A percentile compares a stretch with the other conserved stretches of the same genome.
These are phyloP conservation scores for Panagrolaimus sp. DNA, from an alignment of 1,140 invertebrate genomes.

Conservation along the genomic window DNA sequence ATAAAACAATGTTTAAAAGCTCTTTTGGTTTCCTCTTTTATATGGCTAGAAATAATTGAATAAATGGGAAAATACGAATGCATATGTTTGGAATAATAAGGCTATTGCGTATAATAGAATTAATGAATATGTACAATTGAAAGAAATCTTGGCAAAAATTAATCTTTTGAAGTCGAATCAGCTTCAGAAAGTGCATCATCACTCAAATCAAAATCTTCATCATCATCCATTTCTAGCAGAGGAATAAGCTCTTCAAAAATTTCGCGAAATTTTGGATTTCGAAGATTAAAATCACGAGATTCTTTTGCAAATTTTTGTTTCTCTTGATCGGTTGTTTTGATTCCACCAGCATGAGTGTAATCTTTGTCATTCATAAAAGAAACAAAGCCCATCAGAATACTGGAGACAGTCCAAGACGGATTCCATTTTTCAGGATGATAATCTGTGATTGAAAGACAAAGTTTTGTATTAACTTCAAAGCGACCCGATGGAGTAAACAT, in stretches of 20 bases:
- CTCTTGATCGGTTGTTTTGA: slow-evolving; percentile 81
- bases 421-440: slow-evolving; percentile 97
- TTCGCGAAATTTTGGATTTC: slow-evolving; percentile 10
- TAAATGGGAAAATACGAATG: too few species aligned
- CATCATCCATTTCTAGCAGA: not conserved
- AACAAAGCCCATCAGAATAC: slow-evolving; percentile 82
- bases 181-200: not conserved
- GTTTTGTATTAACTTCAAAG: slow-evolving; percentile 72
- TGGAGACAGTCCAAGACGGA: slow-evolving; percentile 92
- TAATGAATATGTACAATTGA: too few species aligned
- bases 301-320: slow-evolving; percentile 78
- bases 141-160: too few species aligned
- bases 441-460: slow-evolving; percentile 93
- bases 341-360: slow-evolving; percentile 79
- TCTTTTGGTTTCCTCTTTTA: too few species aligned
- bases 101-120: too few species aligned
- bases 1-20: too few species aligned
- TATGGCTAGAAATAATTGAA: too few species aligned
- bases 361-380: slow-evolving; percentile 50
- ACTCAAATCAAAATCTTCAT: not conserved
- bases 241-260: not conserved
- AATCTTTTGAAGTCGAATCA: too few species aligned
- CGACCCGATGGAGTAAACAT: slow-evolving; percentile 95
- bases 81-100: too few species aligned
- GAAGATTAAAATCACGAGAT: slow-evolving; percentile 37